phyloP scores from a whole-genome alignment of 1,140 invertebrate species.

The Drosophila equinoxialis region DNA sequence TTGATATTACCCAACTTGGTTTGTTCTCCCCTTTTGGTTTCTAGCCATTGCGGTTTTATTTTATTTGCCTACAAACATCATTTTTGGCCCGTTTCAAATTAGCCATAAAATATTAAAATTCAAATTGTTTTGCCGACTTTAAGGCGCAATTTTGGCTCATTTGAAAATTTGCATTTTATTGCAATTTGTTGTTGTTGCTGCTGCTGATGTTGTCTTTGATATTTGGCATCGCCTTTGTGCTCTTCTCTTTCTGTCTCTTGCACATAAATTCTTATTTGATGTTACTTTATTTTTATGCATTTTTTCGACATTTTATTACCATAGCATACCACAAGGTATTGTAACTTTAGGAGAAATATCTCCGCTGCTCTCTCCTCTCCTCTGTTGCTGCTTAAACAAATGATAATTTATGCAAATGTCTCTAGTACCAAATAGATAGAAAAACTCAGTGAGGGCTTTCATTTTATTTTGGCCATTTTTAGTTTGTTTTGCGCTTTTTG shows the following conservation, averaged over 20 bases:
- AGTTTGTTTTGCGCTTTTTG: conserved; percentile 54
- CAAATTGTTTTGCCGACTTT: conserved; percentile 53
- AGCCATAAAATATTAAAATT: conserved; percentile 74
- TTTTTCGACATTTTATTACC: conserved; percentile 69
- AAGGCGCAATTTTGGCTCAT: conserved; percentile 51
- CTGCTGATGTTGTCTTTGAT: conserved; percentile 38
- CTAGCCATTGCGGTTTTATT: conserved; percentile 37
- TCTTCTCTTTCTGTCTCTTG: conserved; percentile 9
- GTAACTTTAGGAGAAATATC: conserved; percentile 29
- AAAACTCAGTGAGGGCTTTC: conserved; percentile 72
- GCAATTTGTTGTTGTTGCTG: conserved; percentile 63
- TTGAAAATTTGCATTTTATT: conserved; percentile 77
- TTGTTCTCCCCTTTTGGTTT: background rate
- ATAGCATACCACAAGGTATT: conserved; percentile 51
- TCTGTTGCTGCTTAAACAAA: conserved; percentile 62
- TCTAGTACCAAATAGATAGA: conserved; percentile 54
- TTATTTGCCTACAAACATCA: conserved; percentile 44
- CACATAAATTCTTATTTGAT: conserved; percentile 77
- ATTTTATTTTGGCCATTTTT: conserved; percentile 41
- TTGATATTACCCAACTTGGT: background rate
- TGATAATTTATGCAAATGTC: conserved; percentile 81
- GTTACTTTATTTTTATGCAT: conserved; percentile 79
- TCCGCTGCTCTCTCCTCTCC: conserved; percentile 13
- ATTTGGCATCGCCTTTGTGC: conserved; percentile 40
- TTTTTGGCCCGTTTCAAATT: conserved; percentile 47